phyloP scores from a whole-genome alignment of 2,113 vertebrate species.

The Strigops habroptila region DNA sequence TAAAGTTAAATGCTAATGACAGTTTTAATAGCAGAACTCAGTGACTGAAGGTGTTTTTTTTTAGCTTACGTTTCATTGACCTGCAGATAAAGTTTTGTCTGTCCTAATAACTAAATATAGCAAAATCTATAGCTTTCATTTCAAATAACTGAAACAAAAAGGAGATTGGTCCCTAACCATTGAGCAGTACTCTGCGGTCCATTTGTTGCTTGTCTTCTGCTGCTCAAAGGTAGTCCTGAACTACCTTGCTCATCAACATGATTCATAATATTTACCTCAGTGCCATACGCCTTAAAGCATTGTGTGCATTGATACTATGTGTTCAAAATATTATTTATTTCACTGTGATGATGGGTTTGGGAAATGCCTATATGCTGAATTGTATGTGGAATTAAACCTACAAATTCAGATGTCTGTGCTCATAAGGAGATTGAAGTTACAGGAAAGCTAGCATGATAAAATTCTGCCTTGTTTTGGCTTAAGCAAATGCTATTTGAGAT shows the following conservation, averaged over 20 bases:
- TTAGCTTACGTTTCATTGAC: not conserved
- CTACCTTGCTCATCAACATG: not conserved
- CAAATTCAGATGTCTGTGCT: not conserved
- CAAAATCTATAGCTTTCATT: not conserved
- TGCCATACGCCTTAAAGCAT: not conserved
- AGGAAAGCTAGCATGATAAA: not conserved
- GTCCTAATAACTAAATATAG: not conserved
- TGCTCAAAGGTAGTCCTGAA: not conserved
- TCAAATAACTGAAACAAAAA: not conserved
- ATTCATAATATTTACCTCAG: not conserved
- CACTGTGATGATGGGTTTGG: not conserved
- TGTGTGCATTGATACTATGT: not conserved
- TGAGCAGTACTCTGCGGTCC: not conserved
- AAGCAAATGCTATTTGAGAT: not conserved
- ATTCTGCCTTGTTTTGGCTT: not conserved
- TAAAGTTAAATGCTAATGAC: not conserved
- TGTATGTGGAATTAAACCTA: not conserved
- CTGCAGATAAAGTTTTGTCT: not conserved
- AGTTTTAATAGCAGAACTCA: not conserved
- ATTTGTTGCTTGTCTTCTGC: not conserved
- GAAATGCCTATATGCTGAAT: not conserved
- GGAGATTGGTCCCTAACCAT: not conserved
- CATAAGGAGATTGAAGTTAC: not conserved
- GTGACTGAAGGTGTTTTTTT: not conserved
- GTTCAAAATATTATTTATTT: not conserved